Evolutionary conservation across 2,888 invertebrate species (phyloP), one percentile per base, ranked within the genome.

Genomic region (Ichneumon xanthorius): DNA sequence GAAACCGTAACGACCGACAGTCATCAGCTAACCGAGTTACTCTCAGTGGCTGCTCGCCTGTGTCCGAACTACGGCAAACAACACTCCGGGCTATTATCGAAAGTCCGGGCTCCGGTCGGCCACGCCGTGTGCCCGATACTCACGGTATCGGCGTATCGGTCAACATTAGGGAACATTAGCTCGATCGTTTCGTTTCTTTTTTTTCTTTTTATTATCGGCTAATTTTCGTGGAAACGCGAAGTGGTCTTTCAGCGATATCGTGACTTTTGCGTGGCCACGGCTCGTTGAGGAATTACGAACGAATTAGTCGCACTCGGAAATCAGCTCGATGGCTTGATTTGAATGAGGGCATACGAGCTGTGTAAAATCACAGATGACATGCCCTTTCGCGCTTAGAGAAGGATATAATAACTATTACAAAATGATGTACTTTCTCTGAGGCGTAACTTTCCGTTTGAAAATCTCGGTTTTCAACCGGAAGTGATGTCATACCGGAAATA

Each of bases 11-110:
- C 75, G 71, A 85, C 70, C 37, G 75, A 75, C 79, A 79, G 75
- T 85, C 82, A 73, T 79, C 79, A 26, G 76, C 70, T 80, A 75
- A 79, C 80, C 71, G 70, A 75, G 80, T 80, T 84, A 84, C 84
- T 63, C 75, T 33, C 63, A 16, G 45, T 37, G 14, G 65, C n/a
- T 78, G n/a, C 48, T 45, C 11, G 19, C 11, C 7, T 50, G 65
- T 30, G 50, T 48, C 11, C 19, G n/a, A 30, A 63, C 48, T 48
- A 48, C 30, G 58, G 16, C 7, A 2, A 37, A n/a, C 14, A 70
- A 70, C 67, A 73, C 61, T 63, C 30, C 30, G 48, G 55, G 50
- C 68, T 65, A n/a, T 50, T 33, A 26, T 53, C 30, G 22, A 22
- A 6, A 61, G 30, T 40, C 50, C 7, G 22, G 30, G 14, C 61